phyloP scores from a whole-genome alignment of 2,797 vertebrate species.

The Coluber constrictor region DNA sequence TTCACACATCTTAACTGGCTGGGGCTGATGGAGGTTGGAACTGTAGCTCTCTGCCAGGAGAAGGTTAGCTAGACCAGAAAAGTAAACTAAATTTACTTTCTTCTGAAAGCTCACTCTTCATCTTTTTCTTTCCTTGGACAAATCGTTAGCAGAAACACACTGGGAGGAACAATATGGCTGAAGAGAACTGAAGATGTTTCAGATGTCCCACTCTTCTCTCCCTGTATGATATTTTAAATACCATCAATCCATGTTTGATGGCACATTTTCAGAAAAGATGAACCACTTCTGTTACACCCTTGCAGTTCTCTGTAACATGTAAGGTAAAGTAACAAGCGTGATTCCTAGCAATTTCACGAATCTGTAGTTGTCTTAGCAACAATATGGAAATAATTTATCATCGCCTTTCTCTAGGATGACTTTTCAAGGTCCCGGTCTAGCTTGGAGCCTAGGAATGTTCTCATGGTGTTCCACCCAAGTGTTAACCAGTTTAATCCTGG shows the following conservation, averaged over 20 bases:
- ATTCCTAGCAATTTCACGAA: not conserved
- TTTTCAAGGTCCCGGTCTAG: not conserved
- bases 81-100: not conserved
- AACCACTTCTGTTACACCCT: not conserved
- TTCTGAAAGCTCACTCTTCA: not conserved
- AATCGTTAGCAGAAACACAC: not conserved
- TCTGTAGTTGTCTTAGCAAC: not conserved
- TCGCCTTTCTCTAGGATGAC: not conserved
- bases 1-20: not conserved
- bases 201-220: not conserved
- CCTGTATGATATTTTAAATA: not conserved
- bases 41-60: not conserved
- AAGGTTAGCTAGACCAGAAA: not conserved
- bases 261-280: not conserved
- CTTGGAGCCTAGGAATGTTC: not conserved
- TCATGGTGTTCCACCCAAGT: not conserved
- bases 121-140: not conserved
- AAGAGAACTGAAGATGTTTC: not conserved
- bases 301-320: not conserved
- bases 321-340: not conserved
- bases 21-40: not conserved
- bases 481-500: not conserved
- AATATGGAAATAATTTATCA: not conserved
- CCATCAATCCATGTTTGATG: not conserved
- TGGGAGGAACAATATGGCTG: not conserved